Conservation (phyloP, 2,797 vertebrate genomes). For the Tapirus indicus region DNA sequence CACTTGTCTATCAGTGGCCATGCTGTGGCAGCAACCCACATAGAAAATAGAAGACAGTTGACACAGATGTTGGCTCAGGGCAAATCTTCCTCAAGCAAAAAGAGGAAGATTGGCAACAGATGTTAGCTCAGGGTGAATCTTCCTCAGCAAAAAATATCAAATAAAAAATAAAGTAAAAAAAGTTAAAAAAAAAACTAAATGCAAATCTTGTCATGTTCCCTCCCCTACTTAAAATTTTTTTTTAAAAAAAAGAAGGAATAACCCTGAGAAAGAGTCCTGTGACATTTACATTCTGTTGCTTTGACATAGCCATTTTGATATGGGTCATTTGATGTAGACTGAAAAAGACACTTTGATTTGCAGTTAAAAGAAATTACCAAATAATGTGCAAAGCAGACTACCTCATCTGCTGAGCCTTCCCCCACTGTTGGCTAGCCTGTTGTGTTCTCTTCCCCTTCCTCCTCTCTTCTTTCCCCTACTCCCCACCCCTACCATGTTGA, state of each 20-base stretch:
- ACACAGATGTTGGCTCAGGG: no score
- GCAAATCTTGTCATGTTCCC: no score
- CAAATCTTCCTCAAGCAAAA: no score
- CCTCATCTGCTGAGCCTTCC: background rate
- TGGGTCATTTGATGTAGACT: background rate
- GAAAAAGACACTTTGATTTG: background rate
- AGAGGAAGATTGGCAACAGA: no score
- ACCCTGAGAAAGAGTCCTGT: background rate
- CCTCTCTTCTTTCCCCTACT: background rate
- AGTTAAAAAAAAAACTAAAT: no score
- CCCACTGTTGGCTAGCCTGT: background rate
- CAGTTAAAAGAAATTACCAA: background rate
- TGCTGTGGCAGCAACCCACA: no score
- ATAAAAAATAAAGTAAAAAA: no score
- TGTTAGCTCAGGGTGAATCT: no score
- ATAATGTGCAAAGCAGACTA: background rate
- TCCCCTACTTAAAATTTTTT: no score
- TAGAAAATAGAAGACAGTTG: no score
- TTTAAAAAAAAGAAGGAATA: background rate
- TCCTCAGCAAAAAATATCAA: no score
- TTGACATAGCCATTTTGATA: background rate
- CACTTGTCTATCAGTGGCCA: no score
- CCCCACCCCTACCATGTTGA: background rate
- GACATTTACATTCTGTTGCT: background rate
- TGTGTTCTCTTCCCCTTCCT: background rate